These are phyloP conservation scores for Thermophis baileyi DNA, from an alignment of 2,113 vertebrate genomes.

Conservation along the genomic window DNA sequence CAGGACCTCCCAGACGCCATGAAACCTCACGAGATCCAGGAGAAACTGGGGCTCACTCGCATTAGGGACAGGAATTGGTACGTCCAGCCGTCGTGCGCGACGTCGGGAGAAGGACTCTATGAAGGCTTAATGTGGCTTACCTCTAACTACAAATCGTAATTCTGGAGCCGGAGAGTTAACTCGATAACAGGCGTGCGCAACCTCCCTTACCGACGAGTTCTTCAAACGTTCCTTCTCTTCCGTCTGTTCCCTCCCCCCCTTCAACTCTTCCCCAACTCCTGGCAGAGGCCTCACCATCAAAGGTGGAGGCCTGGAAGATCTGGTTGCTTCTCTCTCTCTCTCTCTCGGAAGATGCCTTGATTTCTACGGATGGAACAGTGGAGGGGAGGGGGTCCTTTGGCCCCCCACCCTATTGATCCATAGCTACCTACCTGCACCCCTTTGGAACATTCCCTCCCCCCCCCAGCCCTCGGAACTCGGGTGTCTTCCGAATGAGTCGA, in stretches of 20 bases:
- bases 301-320: not conserved
- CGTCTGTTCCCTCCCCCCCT: too few relatives aligned
- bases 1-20: constrained; percentile 86
- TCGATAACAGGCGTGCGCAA: too few relatives aligned
- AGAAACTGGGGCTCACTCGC: constrained; percentile 84
- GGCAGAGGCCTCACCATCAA: not conserved
- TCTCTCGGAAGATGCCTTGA: not conserved
- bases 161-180: not conserved
- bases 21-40: constrained; percentile 87
- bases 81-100: constrained; percentile 85
- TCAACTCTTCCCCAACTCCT: not conserved
- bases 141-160: constrained; percentile 88
- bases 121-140: constrained; percentile 87
- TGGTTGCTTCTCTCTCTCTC: not conserved
- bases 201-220: constrained; percentile 26
- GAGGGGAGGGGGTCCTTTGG: not conserved
- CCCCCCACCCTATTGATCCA: too few relatives aligned
- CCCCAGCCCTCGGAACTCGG: not conserved
- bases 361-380: not conserved
- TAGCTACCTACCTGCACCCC: not conserved
- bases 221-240: not conserved
- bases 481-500: too few relatives aligned
- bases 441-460: not conserved
- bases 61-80: constrained; percentile 89
- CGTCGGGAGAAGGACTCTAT: constrained; percentile 83